These are phyloP conservation scores for Pterobdella sp. DNA, from an alignment of 2,888 invertebrate genomes.

Conservation along the genomic window DNA sequence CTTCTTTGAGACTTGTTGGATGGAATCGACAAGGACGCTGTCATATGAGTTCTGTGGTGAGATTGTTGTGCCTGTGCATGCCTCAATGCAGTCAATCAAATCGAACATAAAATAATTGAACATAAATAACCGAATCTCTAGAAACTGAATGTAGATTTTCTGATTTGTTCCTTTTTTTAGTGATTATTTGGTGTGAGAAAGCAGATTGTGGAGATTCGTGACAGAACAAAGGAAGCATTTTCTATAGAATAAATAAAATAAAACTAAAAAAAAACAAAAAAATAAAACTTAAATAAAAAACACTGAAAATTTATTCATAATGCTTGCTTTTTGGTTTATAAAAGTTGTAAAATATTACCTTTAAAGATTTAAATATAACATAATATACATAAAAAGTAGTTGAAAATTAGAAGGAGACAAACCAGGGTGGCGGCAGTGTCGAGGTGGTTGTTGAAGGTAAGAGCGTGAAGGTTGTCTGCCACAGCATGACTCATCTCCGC, in stretches of 20 bases:
- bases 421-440: constrained; percentile 33
- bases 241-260: constrained; percentile 5
- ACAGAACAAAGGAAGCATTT: constrained; percentile 19
- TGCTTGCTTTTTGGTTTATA: too few relatives aligned
- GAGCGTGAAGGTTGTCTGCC: constrained; percentile 34
- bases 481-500: constrained; percentile 34
- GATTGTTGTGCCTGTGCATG: too few relatives aligned
- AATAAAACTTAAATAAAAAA: constrained; percentile 7
- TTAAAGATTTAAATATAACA: not conserved
- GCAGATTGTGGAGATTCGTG: constrained; percentile 27
- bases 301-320: too few relatives aligned
- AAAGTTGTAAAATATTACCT: not conserved
- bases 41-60: constrained; percentile 45
- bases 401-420: too few relatives aligned
- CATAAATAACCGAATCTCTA: not conserved
- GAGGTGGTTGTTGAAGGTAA: constrained; percentile 29
- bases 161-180: not conserved
- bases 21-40: constrained; percentile 55
- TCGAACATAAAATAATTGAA: not conserved
- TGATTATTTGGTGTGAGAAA: constrained; percentile 17
- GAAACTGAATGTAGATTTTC: not conserved
- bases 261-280: constrained; percentile 2
- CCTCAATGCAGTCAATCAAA: too few relatives aligned
- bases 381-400: not conserved
- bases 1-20: constrained; percentile 55